A percentile compares a stretch with the other conserved stretches of the same genome.
Evolutionary conservation across 2,888 invertebrate genomes (phyloP).

Genomic region (Cephus pygmeus): DNA sequence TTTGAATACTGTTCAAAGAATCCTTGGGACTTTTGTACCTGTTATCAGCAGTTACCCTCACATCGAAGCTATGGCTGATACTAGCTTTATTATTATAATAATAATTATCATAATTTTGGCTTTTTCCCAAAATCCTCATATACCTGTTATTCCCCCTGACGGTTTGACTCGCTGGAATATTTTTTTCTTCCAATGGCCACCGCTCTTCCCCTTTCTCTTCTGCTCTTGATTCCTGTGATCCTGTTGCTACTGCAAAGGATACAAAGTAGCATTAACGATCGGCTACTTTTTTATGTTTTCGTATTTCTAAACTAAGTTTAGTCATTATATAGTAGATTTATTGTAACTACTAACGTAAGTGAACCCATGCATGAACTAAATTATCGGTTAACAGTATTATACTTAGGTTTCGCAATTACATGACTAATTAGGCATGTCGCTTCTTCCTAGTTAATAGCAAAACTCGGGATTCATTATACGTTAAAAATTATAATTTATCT

Average conservation of each 20-base stretch:
- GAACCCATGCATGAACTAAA: not conserved
- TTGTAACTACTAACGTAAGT: not conserved
- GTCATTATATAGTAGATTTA: not conserved
- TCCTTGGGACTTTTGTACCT: not conserved
- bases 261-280: not conserved
- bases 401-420: not conserved
- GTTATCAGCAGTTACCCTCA: not conserved
- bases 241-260: not conserved
- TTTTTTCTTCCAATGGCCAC: not conserved
- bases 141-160: conserved; percentile 60
- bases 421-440: not conserved
- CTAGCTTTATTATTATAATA: conserved; percentile 28
- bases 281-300: not conserved
- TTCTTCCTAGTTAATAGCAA: not conserved
- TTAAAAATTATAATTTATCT: not conserved
- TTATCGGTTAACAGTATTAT: not conserved
- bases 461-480: not conserved
- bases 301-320: not conserved
- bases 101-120: conserved; percentile 42
- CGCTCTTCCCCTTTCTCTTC: not conserved
- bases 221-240: not conserved
- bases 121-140: conserved; percentile 50
- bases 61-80: conserved; percentile 11
- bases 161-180: conserved; percentile 26
- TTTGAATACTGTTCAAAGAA: not conserved